A percentile compares a stretch with the other conserved stretches of the same genome.
Conservation (phyloP, 2,888 invertebrate species). For the Ctenicera cuprea region DNA sequence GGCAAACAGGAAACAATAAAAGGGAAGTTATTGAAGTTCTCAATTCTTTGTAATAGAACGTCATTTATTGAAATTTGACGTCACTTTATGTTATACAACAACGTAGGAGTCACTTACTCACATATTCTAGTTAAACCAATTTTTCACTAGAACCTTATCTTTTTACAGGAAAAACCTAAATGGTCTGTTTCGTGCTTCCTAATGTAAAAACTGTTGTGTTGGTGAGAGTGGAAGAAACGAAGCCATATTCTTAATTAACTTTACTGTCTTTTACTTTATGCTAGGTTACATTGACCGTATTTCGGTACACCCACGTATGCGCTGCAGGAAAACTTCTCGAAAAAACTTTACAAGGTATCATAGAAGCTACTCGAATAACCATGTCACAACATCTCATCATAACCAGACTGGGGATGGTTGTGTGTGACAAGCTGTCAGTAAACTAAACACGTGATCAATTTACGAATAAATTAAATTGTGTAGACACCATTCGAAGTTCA, state of each 20-base stretch:
- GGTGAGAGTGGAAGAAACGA: neutral
- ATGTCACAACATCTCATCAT: slow-evolving; percentile 1
- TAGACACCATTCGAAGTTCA: slow-evolving; percentile 10
- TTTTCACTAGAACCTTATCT: too few species aligned
- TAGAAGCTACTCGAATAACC: neutral
- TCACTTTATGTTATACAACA: too few species aligned
- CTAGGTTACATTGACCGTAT: neutral
- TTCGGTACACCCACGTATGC: neutral
- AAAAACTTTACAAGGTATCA: neutral
- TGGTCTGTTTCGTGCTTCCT: too few species aligned
- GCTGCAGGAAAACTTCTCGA: neutral
- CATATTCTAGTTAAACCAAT: too few species aligned
- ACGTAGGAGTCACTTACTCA: too few species aligned
- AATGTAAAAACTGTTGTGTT: neutral
- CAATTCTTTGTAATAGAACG: too few species aligned
- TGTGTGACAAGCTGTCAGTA: slow-evolving; percentile 35
- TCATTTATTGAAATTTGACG: too few species aligned
- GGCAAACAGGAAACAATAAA: too few species aligned
- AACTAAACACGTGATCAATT: slow-evolving; percentile 32
- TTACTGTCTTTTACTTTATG: neutral
- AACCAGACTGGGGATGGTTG: slow-evolving; percentile 7
- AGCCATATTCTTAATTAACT: neutral
- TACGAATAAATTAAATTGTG: slow-evolving; percentile 26
- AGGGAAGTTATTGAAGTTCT: too few species aligned
- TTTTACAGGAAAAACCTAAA: too few species aligned